Base-by-base conservation (phyloP, 2,797 vertebrate species). In the Ceryle rudis region DNA sequence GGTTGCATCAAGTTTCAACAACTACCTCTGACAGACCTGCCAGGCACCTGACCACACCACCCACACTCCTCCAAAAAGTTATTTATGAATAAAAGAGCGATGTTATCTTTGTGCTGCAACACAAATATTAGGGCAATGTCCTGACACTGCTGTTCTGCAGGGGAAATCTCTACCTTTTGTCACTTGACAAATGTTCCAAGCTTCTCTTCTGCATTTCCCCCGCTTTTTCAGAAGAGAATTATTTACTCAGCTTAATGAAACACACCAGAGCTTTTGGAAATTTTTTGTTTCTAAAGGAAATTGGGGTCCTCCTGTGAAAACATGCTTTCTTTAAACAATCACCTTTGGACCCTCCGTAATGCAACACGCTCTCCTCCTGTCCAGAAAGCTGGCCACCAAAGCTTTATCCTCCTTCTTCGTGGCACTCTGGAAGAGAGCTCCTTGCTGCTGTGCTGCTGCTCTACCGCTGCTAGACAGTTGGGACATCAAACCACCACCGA, bases 21-120 rank as follows among this genome's bases (percentile, higher is more conserved):
- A 3, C 42, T 57, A 83, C 75, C 39, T 42, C 73, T 86, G 80
- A 51, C 39, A 83, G 77, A 71, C 49, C 66, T 85, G 81, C 93
- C 69, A 49, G 49, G 42, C 78, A 75, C 92, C 89, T 89, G 84
- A 51, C 75, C 81, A 49, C 69, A 41, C 74, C 92, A 74, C 83
- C 83, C 93, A 93, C 74, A 37, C 46, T 64, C 86, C 89, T 92
- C 88, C 92, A 61, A 28, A 10, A n/a, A 66, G 79, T n/a, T 62
- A 83, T 47, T 96, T 62, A 54, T 46, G 87, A 77, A 60, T 28
- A 71, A 10, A 81, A 26, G 54, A 75, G 15, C 1, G 28, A 52
- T 20, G 9, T 61, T 87, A 81, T 86, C 89, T 77, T 54, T 51
- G 57, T 54, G 58, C 88, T 70, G 66, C 79, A 93, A 69, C 2